These are phyloP conservation scores for Atrina japonica DNA, from an alignment of 2,888 invertebrate species.

Conservation along the genomic window DNA sequence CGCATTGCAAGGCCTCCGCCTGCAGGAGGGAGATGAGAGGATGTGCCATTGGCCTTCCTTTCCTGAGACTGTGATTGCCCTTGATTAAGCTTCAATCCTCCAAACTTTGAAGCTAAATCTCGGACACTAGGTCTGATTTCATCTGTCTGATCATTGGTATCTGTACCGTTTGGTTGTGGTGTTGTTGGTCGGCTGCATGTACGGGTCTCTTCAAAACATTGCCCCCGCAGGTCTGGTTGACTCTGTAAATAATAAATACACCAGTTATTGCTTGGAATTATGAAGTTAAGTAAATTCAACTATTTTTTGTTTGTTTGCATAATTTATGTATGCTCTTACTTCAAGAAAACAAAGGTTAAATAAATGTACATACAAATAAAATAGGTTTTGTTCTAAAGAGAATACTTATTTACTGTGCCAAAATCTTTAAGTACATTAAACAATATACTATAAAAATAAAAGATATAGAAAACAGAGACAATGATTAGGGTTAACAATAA, in stretches of 20 bases:
- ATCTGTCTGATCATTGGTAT: slow-evolving; percentile 34
- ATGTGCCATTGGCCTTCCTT: background rate
- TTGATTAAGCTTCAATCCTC: slow-evolving; percentile 40
- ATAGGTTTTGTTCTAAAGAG: too few relatives aligned
- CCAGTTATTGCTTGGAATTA: too few relatives aligned
- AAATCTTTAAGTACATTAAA: too few relatives aligned
- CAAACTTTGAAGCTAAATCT: slow-evolving; percentile 72
- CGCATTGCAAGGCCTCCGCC: slow-evolving; percentile 43
- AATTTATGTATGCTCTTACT: too few relatives aligned
- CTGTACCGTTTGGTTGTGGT: slow-evolving; percentile 46
- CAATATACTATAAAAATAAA: too few relatives aligned
- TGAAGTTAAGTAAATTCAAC: too few relatives aligned
- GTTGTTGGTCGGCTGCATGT: slow-evolving; percentile 45
- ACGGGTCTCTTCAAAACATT: slow-evolving; percentile 10
- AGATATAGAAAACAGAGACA: too few relatives aligned
- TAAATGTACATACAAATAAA: too few relatives aligned
- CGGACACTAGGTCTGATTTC: slow-evolving; percentile 60
- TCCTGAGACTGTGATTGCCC: slow-evolving; percentile 9
- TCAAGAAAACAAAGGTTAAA: too few relatives aligned
- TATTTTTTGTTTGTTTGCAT: too few relatives aligned
- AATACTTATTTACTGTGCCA: too few relatives aligned
- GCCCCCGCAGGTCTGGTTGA: slow-evolving; percentile 53
- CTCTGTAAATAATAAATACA: slow-evolving; percentile 44
- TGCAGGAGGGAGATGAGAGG: slow-evolving; percentile 25
- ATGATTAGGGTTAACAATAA: too few relatives aligned